These are phyloP conservation scores for Drosophila quinaria DNA, from an alignment of 2,888 invertebrate genomes.

Conservation along the genomic window DNA sequence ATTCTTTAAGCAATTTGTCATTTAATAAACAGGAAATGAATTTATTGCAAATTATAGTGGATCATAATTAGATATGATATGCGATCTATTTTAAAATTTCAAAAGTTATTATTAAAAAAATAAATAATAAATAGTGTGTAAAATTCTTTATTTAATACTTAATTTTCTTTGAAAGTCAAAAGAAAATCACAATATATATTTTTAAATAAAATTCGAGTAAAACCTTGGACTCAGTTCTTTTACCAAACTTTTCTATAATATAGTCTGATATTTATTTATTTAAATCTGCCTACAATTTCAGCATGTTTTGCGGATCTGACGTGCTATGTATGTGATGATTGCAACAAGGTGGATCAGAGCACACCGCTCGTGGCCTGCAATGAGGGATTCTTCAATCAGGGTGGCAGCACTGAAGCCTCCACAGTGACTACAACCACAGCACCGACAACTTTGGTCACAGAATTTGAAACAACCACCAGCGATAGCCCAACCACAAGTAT, in stretches of 20 bases:
- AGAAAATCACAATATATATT: too few species aligned
- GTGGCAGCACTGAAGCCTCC: constrained; percentile 61
- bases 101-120: too few species aligned
- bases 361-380: constrained; percentile 76
- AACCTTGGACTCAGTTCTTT: too few species aligned
- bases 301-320: constrained; percentile 71
- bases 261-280: background rate
- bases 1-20: background rate
- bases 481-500: constrained; percentile 2
- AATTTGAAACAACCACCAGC: constrained; percentile 17
- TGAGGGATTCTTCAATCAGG: constrained; percentile 69
- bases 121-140: too few species aligned
- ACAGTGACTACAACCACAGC: constrained; percentile 66
- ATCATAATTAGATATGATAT: background rate
- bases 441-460: constrained; percentile 10
- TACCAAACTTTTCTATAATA: background rate
- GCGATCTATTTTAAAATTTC: background rate
- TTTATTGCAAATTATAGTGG: background rate
- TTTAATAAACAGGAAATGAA: constrained; percentile 5
- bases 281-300: constrained; percentile 24
- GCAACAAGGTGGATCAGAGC: constrained; percentile 58
- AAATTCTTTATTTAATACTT: too few species aligned
- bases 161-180: too few species aligned
- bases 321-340: constrained; percentile 84
- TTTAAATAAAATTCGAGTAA: too few species aligned